Conservation (phyloP, 53 echinoderm and acorn worm species). For the Astropecten irregularis region DNA sequence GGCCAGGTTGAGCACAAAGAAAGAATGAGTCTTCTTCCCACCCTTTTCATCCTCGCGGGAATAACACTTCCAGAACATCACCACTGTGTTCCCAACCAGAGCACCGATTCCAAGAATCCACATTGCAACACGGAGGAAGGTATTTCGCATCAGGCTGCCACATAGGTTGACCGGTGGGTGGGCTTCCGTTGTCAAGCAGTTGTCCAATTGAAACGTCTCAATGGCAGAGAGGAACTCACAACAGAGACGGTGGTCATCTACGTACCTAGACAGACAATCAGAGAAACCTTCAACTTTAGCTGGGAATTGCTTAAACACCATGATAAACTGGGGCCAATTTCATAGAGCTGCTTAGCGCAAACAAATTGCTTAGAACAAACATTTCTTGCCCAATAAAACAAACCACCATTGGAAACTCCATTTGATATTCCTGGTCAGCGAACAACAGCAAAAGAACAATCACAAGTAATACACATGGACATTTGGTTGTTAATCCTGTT, state of each 20-base stretch:
- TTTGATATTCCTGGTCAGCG: no score
- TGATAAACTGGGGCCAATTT: no score
- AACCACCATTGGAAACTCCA: no score
- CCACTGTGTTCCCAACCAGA: constrained; percentile 24
- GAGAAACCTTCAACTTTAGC: no score
- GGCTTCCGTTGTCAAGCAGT: background rate
- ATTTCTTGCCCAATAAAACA: no score
- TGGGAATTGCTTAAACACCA: no score
- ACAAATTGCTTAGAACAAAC: no score
- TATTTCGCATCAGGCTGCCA: constrained; percentile 27
- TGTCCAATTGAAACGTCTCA: background rate
- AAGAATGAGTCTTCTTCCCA: constrained; percentile 4
- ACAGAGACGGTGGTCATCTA: constrained; percentile 36
- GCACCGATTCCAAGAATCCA: constrained; percentile 43
- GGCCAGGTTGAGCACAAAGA: constrained; percentile 49
- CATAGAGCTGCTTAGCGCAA: no score
- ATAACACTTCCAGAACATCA: constrained; percentile 9
- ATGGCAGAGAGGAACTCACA: background rate
- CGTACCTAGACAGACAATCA: constrained; percentile 20
- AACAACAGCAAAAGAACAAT: no score
- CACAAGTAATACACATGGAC: no score
- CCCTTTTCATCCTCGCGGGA: background rate
- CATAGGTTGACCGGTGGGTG: constrained; percentile 18
- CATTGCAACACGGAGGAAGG: background rate
- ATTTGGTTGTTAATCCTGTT: no score